Conservation (phyloP, 1,140 invertebrate species). For the Drosophila serrata region DNA sequence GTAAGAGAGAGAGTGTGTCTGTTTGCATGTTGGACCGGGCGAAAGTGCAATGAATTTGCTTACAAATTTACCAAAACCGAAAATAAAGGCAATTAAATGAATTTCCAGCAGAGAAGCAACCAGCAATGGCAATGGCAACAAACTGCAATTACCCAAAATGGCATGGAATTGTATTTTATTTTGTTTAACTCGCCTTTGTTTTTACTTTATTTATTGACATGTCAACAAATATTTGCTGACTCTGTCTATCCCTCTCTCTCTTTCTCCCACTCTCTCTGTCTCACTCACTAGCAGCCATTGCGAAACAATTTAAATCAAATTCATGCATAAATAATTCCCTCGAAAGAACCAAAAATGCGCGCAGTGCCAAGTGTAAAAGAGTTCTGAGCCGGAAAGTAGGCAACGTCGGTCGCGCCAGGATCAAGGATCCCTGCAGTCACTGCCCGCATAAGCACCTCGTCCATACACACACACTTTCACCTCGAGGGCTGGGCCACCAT, state of each 20-base stretch:
- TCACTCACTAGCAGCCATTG: slow-evolving; percentile 30
- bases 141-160: slow-evolving; percentile 55
- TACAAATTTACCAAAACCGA: slow-evolving; percentile 65
- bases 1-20: neutral
- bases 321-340: slow-evolving; percentile 46
- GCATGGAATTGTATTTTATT: slow-evolving; percentile 32
- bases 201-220: slow-evolving; percentile 70
- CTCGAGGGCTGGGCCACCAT: slow-evolving; percentile 55
- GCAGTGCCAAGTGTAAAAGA: slow-evolving; percentile 29
- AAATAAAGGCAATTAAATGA: slow-evolving; percentile 81
- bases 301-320: slow-evolving; percentile 54
- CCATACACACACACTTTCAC: slow-evolving; percentile 4
- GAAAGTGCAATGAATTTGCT: slow-evolving; percentile 63
- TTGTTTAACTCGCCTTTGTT: slow-evolving; percentile 32
- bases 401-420: slow-evolving; percentile 10
- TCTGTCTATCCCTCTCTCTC: neutral
- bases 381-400: slow-evolving; percentile 25
- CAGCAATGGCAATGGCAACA: slow-evolving; percentile 32
- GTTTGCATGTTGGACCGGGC: neutral
- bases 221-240: slow-evolving; percentile 63
- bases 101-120: slow-evolving; percentile 45
- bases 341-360: slow-evolving; percentile 40
- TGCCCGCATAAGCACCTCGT: slow-evolving; percentile 7
- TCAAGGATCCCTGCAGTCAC: slow-evolving; percentile 13
- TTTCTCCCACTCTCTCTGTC: slow-evolving; percentile 6